Conservation (phyloP, 2,888 invertebrate species). For the Lithosia quadra region DNA sequence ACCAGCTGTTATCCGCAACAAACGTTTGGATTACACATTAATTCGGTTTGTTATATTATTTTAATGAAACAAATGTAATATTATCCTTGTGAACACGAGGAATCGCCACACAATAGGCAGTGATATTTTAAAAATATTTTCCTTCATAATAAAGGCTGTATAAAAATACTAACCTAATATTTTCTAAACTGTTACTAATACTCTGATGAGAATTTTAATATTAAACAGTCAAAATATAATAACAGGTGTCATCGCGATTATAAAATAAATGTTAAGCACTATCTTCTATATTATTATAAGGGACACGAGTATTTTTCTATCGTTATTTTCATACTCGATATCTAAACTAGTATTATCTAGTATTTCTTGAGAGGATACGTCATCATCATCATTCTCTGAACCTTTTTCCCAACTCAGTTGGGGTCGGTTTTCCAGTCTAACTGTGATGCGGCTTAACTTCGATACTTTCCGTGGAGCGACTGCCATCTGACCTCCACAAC, state of each 20-base stretch:
- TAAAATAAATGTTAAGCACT: neutral
- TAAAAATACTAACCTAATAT: neutral
- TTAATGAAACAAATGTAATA: slow-evolving; percentile 1
- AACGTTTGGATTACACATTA: neutral
- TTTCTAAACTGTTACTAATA: slow-evolving; percentile 1
- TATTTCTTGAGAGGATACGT: too few relatives aligned
- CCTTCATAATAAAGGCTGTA: slow-evolving; percentile 1
- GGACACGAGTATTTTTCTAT: too few relatives aligned
- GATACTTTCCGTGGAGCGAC: too few relatives aligned
- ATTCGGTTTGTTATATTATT: neutral
- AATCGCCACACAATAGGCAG: neutral
- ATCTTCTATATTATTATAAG: too few relatives aligned
- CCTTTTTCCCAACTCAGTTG: too few relatives aligned
- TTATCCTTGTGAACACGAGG: neutral
- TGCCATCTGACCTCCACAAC: too few relatives aligned
- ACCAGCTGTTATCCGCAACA: neutral
- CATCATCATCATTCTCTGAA: too few relatives aligned
- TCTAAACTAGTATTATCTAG: too few relatives aligned
- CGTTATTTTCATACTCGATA: too few relatives aligned
- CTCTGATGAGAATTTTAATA: neutral
- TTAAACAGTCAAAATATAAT: slow-evolving; percentile 1
- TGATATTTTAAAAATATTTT: neutral
- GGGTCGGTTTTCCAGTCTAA: too few relatives aligned
- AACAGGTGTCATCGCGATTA: neutral
- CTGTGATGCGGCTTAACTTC: too few relatives aligned